phyloP scores from a whole-genome alignment of 2,888 invertebrate species.

The Achlya flavicornis region DNA sequence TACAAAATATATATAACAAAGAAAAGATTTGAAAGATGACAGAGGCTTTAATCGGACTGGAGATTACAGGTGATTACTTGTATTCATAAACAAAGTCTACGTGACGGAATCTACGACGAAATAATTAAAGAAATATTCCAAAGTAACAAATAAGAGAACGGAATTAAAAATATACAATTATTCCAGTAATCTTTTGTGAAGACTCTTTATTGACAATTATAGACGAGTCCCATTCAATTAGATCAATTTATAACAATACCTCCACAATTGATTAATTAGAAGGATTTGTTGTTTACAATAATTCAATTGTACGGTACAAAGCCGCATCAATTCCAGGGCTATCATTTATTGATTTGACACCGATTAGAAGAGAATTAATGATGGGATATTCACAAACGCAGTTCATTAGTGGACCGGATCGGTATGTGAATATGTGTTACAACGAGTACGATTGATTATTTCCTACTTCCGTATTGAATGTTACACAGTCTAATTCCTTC shows the following conservation, averaged over 20 bases:
- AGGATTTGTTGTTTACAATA: not conserved
- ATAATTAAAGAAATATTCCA: too few species aligned
- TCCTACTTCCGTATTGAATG: not conserved
- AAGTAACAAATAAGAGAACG: too few species aligned
- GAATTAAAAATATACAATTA: not conserved
- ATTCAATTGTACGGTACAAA: not conserved
- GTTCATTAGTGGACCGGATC: not conserved
- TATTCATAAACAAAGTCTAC: too few species aligned
- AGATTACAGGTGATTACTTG: too few species aligned
- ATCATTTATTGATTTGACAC: not conserved
- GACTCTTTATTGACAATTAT: not conserved
- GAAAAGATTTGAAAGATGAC: too few species aligned
- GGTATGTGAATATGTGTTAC: constrained; percentile 5
- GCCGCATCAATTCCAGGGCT: not conserved
- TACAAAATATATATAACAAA: too few species aligned
- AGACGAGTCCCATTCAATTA: constrained; percentile 6
- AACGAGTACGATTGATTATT: not conserved
- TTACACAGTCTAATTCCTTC: constrained; percentile 17
- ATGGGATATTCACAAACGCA: constrained; percentile 1
- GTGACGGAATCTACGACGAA: too few species aligned
- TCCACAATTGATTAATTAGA: not conserved
- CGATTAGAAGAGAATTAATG: constrained; percentile 9
- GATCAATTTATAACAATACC: not conserved
- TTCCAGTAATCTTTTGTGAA: not conserved
- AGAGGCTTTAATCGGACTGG: too few species aligned